Evolutionary conservation across 2,113 vertebrate species (phyloP).

Genomic region (Erythrocercus mccallii): DNA sequence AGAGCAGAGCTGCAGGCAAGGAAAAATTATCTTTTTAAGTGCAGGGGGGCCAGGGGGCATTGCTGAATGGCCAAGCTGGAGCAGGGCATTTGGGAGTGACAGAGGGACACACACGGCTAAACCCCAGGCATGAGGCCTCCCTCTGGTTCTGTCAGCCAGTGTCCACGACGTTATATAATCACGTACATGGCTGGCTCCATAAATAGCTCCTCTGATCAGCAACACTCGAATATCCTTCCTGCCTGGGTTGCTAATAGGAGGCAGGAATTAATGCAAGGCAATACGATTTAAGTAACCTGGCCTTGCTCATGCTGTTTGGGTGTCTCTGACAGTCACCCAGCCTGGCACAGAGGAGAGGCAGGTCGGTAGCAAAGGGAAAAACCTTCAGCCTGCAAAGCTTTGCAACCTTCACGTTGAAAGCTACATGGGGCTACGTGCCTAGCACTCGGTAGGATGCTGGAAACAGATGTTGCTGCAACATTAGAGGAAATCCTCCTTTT

Average conservation of each 20-base stretch:
- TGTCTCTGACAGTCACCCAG: not conserved
- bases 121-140: not conserved
- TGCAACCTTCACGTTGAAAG: not conserved
- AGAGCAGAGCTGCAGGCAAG: not conserved
- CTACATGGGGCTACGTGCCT: not conserved
- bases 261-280: slow-evolving; percentile 3
- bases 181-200: not conserved
- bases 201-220: slow-evolving; percentile 40
- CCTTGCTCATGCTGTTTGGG: not conserved
- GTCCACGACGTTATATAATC: not conserved
- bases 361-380: not conserved
- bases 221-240: not conserved
- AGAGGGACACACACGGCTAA: not conserved
- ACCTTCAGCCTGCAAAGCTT: not conserved
- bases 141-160: not conserved
- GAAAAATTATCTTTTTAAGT: not conserved
- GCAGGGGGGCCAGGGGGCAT: fast-evolving
- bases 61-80: not conserved
- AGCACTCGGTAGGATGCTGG: not conserved
- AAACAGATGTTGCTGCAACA: slow-evolving; percentile 34
- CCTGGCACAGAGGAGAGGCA: not conserved
- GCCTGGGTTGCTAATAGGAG: not conserved
- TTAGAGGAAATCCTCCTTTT: slow-evolving; percentile 37
- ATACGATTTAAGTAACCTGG: not conserved
- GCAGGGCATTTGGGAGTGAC: not conserved